Base-by-base conservation (phyloP, 2,113 vertebrate species). In the Apodemus sylvaticus region DNA sequence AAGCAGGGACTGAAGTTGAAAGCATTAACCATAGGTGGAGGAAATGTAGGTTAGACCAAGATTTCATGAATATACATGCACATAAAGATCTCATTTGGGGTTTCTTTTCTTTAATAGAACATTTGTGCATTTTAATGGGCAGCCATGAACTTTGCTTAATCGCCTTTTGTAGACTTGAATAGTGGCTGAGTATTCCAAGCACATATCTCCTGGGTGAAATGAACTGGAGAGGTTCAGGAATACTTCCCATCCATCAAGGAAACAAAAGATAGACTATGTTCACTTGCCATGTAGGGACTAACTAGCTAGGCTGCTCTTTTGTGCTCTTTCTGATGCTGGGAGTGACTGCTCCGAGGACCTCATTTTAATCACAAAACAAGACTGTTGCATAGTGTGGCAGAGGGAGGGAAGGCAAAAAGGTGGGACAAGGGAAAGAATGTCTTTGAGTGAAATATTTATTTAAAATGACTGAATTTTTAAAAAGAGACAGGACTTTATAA, bases 81-180 rank as follows among this genome's bases (percentile, higher is more conserved):
- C 86, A 95, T 92, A 92, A 89, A 96, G 88, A 48, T 95, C 76
- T 96, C 93, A 86, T 62, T 81, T 78, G 88, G 88, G 93, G 77
- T 83, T 97, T 94, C 85, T 96, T 71, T 96, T 91, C 87, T 86
- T 96, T 94, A 88, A 96, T 53, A 86, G 95, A 95, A 94, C 86
- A 95, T 96, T 97, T 97, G 92, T 95, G 68, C 94, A 92, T 91
- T 95, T 96, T 97, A 95, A 97, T 96, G 92, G 93, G 86, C 71
- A 95, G 85, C 95, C 73, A 94, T 97, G 96, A 96, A 95, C 94
- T 97, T 94, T 96, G 60, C 81, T 97, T 96, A 96, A 97, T 96
- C 39, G 85, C 68, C 85, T 96, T 96, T 94, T 78, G 60, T 94
- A 58, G 90, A 95, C 66, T 85, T 89, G 68, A 93, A 93, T 77